Conservation (phyloP, 2,113 vertebrate genomes). For the rat (Rattus norvegicus) region GRCr8 NC_086022.1:171756501-171757000, state of each 20-base stretch:
- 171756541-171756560: not conserved
- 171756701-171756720: not conserved
- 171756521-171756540: not conserved
- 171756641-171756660: not conserved
- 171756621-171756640: not conserved
- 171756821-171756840: not conserved
- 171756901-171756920: not conserved
- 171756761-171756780: not conserved
- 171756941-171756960: slow-evolving; percentile 53
- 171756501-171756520: not conserved
- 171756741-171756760: not conserved
- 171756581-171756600: not conserved
- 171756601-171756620: not conserved
- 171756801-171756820: not conserved
- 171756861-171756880: slow-evolving; percentile 28
- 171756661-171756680: not conserved
- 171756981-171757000: not conserved
- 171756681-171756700: not conserved
- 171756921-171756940: slow-evolving; percentile 32
- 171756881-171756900: not conserved
- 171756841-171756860: slow-evolving; percentile 5
- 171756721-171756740: not conserved
- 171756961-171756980: slow-evolving; percentile 21
- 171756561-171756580: not conserved
- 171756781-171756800: not conserved